Evolutionary conservation across 2,888 invertebrate genomes (phyloP), one percentile per base, ranked within the genome.

Genomic region (Nomada flava): DNA sequence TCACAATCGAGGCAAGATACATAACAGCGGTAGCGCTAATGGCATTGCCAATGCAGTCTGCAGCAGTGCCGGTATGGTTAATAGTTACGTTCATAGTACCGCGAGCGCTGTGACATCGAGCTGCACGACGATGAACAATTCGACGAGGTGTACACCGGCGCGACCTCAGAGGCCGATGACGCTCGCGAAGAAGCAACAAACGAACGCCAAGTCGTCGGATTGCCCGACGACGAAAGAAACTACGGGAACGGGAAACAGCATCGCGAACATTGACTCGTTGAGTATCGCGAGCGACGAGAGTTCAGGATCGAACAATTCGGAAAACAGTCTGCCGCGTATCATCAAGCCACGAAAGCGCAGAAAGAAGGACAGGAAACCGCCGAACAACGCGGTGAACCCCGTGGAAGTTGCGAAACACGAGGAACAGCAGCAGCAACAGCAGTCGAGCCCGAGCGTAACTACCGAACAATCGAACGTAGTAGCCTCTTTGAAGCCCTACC

Each of bases 271-370:
- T 93, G 96, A 97, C 94, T 95, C 96, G 89, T 94, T 96, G 91
- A 96, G 96, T 94, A 96, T 96, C 89, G 96, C 96, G 80, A 97
- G 97, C 94, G 97, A 97, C 93, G 97, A 97, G 94, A 96, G 97
- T 94, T 96, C 96, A 88, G 96, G 96, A 78, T 94, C 95, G 7
- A 94, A 94, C 83, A 95, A 94, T 78, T 95, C 96, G 13, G 97
- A 97, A 92, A 97, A 96, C 86, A 97, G 97, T 94, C 94, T 98
- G 91, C 98, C 98, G 85, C 95, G 98, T 89, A 98, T 98, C 85
- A 98, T 98, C 90, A 98, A 98, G 93, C 98, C 98, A 9, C 95
- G 98, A 68, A 98, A 98, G 93, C 95, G 98, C 70, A 96, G 98
- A 92, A 98, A 98, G 96, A 98, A 98, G 94, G 98, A 98, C 93